These are phyloP conservation scores for Ericerus pela DNA, from an alignment of 1,140 invertebrate species.

Conservation along the genomic window DNA sequence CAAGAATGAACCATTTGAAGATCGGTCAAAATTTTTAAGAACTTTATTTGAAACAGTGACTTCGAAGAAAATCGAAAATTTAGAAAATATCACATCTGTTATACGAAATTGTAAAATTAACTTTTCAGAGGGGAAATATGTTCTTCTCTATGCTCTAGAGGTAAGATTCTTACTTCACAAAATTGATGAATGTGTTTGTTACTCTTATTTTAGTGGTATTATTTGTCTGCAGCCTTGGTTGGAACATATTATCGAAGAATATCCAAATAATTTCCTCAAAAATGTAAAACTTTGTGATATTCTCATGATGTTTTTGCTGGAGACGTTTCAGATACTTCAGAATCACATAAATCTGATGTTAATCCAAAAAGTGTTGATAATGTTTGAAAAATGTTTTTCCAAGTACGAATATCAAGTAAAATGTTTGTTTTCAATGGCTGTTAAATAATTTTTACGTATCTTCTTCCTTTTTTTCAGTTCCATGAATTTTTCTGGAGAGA, in stretches of 20 bases:
- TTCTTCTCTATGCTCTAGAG: no score
- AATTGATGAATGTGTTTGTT: no score
- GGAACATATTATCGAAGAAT: neutral
- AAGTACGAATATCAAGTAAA: neutral
- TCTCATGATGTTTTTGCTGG: neutral
- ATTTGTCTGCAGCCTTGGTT: constrained; percentile 4
- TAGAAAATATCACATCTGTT: no score
- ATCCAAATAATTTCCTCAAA: neutral
- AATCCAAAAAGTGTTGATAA: neutral
- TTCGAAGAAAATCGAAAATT: no score
- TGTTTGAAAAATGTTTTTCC: neutral
- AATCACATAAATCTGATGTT: neutral
- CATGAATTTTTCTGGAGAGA: neutral
- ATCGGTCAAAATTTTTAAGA: no score
- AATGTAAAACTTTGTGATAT: neutral
- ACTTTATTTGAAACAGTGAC: no score
- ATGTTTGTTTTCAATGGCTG: neutral
- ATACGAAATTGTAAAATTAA: no score
- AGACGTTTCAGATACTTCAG: neutral
- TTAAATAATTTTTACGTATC: neutral
- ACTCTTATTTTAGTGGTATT: no score
- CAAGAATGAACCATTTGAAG: no score
- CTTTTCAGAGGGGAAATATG: no score
- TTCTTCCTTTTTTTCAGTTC: neutral
- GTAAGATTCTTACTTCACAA: no score